A percentile compares a stretch with the other conserved stretches of the same genome.
Conservation (phyloP, 2,797 vertebrate species). For the Sus cebifrons region DNA sequence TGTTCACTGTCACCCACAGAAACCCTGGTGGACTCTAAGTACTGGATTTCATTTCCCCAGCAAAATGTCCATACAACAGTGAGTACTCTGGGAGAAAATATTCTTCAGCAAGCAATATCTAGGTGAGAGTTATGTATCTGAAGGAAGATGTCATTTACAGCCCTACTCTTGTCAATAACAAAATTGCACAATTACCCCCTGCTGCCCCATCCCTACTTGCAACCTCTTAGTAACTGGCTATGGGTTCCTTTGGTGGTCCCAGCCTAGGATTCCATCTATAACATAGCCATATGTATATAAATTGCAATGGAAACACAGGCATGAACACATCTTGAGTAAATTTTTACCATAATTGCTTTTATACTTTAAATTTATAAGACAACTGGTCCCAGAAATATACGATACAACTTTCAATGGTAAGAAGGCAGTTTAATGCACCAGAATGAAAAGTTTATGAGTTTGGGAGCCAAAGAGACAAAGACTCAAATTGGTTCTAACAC, state of each 20-base stretch:
- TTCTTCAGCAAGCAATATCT: not conserved
- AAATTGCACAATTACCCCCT: constrained; percentile 1
- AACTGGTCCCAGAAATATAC: not conserved
- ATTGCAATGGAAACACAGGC: not conserved
- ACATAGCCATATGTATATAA: not conserved
- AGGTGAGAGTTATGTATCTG: not conserved
- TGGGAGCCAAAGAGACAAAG: not conserved
- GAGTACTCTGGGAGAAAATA: not conserved
- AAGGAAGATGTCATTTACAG: not conserved
- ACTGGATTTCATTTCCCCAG: not conserved
- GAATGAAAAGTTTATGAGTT: not conserved
- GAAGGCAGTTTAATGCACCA: not conserved
- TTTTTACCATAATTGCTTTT: constrained; percentile 3
- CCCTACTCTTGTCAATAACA: not conserved
- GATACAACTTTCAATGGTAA: not conserved
- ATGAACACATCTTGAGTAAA: not conserved
- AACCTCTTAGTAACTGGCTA: not conserved
- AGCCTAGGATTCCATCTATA: not conserved
- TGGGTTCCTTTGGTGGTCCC: not conserved
- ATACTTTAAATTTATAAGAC: not conserved
- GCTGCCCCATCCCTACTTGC: not conserved
- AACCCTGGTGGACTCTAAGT: not conserved
- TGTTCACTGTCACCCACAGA: not conserved
- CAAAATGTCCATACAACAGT: not conserved
- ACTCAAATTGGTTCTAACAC: not conserved